phyloP scores from a whole-genome alignment of 1,140 invertebrate genomes.

The Drosophila arawakana region DNA sequence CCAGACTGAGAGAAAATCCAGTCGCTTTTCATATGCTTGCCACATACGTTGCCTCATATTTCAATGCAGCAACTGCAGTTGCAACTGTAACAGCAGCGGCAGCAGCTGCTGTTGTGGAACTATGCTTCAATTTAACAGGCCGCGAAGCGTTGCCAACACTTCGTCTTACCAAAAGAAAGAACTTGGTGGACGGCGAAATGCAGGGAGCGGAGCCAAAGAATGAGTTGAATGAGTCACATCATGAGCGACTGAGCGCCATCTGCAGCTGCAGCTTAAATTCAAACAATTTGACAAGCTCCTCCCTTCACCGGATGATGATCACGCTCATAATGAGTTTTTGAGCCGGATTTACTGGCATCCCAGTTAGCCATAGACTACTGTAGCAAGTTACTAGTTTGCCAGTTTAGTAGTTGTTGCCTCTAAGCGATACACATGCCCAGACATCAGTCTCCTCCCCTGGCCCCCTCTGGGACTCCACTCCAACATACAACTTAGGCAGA shows the following conservation, averaged over 20 bases:
- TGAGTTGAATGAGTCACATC: background rate
- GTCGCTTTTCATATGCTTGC: slow-evolving; percentile 75
- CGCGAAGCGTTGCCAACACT: slow-evolving; percentile 67
- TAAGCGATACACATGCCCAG: slow-evolving; percentile 61
- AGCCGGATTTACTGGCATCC: slow-evolving; percentile 15
- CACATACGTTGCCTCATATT: slow-evolving; percentile 75
- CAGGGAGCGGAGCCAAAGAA: background rate
- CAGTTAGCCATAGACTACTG: background rate
- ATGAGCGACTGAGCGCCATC: background rate
- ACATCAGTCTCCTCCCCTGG: background rate
- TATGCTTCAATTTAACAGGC: slow-evolving; percentile 77
- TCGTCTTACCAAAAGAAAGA: slow-evolving; percentile 8
- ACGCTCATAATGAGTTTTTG: slow-evolving; percentile 57
- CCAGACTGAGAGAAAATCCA: slow-evolving; percentile 39
- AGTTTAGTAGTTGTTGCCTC: slow-evolving; percentile 15
- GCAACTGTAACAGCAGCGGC: background rate
- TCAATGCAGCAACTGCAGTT: slow-evolving; percentile 46
- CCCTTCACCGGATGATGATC: slow-evolving; percentile 48
- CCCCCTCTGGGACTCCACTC: background rate
- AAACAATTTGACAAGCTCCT: slow-evolving; percentile 72
- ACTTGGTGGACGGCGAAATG: no score
- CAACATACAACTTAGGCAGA: slow-evolving; percentile 36
- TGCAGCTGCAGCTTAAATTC: slow-evolving; percentile 57
- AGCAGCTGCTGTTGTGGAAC: slow-evolving; percentile 48
- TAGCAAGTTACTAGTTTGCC: background rate